phyloP scores from a whole-genome alignment of 2,113 vertebrate genomes.

The Rhizomys pruinosus region DNA sequence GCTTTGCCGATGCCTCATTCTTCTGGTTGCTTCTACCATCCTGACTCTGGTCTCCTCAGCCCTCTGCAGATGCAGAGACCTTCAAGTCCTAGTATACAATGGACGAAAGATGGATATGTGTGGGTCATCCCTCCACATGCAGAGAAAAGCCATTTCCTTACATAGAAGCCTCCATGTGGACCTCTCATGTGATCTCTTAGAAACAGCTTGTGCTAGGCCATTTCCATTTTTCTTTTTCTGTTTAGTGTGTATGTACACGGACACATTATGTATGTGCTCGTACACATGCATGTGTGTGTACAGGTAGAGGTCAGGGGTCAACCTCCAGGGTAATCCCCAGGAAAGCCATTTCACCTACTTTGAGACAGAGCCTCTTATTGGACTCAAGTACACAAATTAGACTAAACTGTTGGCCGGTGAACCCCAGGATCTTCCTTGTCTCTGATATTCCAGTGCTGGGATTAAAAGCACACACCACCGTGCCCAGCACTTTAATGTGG shows the following conservation, averaged over 20 bases:
- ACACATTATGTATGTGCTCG: too few species aligned
- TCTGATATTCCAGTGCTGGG: background rate
- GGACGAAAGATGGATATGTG: background rate
- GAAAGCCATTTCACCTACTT: background rate
- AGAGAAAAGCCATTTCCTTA: background rate
- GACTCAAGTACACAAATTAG: background rate
- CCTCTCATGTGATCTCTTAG: background rate
- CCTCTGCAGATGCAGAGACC: background rate
- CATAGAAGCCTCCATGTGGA: background rate
- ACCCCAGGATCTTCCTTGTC: too few species aligned
- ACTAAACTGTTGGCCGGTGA: background rate
- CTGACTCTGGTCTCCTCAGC: background rate
- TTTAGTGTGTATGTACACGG: background rate
- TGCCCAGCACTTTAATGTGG: background rate
- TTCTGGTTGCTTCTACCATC: background rate
- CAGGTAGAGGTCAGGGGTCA: background rate
- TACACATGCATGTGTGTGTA: too few species aligned
- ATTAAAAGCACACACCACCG: background rate
- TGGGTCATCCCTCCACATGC: background rate
- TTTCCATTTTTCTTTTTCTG: background rate
- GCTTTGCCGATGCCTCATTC: accelerated
- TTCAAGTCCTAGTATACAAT: background rate
- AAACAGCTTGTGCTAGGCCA: background rate
- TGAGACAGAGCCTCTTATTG: background rate
- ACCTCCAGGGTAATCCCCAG: too few species aligned